Evolutionary conservation across 2,797 vertebrate species (phyloP).

Genomic region (Chrysocyon brachyurus): DNA sequence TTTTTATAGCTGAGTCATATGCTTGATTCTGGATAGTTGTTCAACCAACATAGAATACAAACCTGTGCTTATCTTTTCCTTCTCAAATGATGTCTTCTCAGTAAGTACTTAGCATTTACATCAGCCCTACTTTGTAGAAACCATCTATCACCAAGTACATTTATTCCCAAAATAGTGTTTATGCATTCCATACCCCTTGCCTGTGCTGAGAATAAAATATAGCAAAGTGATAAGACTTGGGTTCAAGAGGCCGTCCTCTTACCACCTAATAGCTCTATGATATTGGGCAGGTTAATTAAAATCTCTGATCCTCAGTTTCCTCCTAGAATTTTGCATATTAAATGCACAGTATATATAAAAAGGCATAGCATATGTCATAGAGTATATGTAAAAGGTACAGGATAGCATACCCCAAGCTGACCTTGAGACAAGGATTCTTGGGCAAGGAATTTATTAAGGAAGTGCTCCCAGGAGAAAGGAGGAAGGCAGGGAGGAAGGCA

Average conservation of each 20-base stretch:
- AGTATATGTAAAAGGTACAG: background rate
- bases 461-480: background rate
- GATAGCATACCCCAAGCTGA: background rate
- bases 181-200: background rate
- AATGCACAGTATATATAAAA: background rate
- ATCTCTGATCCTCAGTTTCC: background rate
- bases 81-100: background rate
- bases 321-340: background rate
- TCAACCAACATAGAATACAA: background rate
- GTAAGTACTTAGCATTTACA: background rate
- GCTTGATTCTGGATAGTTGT: constrained; percentile 29
- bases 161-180: background rate
- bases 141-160: background rate
- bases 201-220: background rate
- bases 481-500: background rate
- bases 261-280: background rate
- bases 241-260: background rate
- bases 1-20: background rate
- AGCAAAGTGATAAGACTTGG: background rate
- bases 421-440: background rate
- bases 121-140: background rate
- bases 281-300: background rate
- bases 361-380: background rate
- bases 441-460: background rate
- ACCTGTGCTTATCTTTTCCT: constrained; percentile 13